phyloP scores from a whole-genome alignment of 1,140 invertebrate species.

The Diorhabda elongata region DNA sequence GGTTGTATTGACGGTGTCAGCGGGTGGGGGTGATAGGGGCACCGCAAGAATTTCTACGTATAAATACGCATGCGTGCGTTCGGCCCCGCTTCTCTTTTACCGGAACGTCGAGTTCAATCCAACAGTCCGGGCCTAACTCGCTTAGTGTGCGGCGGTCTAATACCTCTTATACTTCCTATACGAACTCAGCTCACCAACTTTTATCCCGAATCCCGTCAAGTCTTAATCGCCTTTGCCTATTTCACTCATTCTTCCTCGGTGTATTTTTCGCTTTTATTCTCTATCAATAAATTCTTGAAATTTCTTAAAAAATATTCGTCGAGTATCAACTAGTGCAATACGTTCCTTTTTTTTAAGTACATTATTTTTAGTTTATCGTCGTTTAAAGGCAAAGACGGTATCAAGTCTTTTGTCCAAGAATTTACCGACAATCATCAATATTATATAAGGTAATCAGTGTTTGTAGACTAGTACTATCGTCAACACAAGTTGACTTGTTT shows the following conservation, averaged over 20 bases:
- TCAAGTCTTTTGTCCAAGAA: constrained; percentile 47
- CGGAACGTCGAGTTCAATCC: constrained; percentile 26
- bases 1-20: constrained; percentile 34
- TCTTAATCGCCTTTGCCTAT: constrained; percentile 18
- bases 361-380: constrained; percentile 32
- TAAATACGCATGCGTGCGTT: constrained; percentile 16
- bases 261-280: constrained; percentile 16
- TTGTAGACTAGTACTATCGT: constrained; percentile 12
- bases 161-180: constrained; percentile 35
- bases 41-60: constrained; percentile 18
- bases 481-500: constrained; percentile 22
- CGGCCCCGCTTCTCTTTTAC: constrained; percentile 9
- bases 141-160: constrained; percentile 46
- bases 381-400: constrained; percentile 45
- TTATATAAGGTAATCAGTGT: constrained; percentile 20
- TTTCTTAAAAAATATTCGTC: constrained; percentile 8
- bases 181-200: constrained; percentile 37
- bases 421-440: constrained; percentile 45
- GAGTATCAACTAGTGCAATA: constrained; percentile 5
- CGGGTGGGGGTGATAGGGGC: constrained; percentile 19
- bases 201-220: constrained; percentile 18
- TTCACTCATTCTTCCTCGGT: constrained; percentile 13
- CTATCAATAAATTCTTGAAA: constrained; percentile 24
- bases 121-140: constrained; percentile 46
- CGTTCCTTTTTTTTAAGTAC: constrained; percentile 18